These are phyloP conservation scores for Acronicta leporina DNA, from an alignment of 2,888 invertebrate genomes.

Conservation along the genomic window DNA sequence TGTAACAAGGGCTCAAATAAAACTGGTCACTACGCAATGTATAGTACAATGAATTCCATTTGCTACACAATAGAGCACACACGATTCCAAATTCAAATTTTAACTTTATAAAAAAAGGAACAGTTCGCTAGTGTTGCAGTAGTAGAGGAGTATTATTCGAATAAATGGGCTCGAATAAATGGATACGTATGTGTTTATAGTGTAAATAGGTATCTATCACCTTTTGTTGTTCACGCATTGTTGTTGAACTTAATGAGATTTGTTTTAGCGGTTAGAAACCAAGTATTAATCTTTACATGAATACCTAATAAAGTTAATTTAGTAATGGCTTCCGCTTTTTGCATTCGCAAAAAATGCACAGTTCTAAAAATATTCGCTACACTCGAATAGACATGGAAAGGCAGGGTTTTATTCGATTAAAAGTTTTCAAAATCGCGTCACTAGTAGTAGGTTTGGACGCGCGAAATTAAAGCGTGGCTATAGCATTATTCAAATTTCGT, in stretches of 20 bases:
- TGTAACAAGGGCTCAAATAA: conserved; percentile 57
- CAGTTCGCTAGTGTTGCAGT: conserved; percentile 51
- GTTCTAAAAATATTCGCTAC: conserved; percentile 13
- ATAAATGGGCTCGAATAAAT: conserved; percentile 27
- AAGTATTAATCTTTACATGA: conserved; percentile 10
- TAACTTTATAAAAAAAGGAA: conserved; percentile 75
- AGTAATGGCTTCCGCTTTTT: conserved; percentile 30
- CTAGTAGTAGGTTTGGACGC: conserved; percentile 58
- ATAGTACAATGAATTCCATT: conserved; percentile 83
- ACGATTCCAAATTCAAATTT: conserved; percentile 86
- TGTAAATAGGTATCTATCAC: conserved; percentile 9
- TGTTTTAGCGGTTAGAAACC: conserved; percentile 13
- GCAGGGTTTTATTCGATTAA: conserved; percentile 16
- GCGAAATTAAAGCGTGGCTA: conserved; percentile 84
- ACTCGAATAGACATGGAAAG: conserved; percentile 13
- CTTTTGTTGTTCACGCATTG: conserved; percentile 5
- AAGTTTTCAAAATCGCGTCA: conserved; percentile 19
- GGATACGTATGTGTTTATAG: conserved; percentile 21
- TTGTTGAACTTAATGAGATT: conserved; percentile 15
- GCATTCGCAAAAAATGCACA: conserved; percentile 16
- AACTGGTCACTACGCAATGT: conserved; percentile 70
- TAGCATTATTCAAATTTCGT: conserved; percentile 81
- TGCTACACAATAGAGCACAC: conserved; percentile 86
- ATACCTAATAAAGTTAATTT: conserved; percentile 20
- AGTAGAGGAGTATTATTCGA: conserved; percentile 37